A percentile compares a stretch with the other conserved stretches of the same genome.
phyloP scores from a whole-genome alignment of 2,113 vertebrate species.

The Psophia crepitans region DNA sequence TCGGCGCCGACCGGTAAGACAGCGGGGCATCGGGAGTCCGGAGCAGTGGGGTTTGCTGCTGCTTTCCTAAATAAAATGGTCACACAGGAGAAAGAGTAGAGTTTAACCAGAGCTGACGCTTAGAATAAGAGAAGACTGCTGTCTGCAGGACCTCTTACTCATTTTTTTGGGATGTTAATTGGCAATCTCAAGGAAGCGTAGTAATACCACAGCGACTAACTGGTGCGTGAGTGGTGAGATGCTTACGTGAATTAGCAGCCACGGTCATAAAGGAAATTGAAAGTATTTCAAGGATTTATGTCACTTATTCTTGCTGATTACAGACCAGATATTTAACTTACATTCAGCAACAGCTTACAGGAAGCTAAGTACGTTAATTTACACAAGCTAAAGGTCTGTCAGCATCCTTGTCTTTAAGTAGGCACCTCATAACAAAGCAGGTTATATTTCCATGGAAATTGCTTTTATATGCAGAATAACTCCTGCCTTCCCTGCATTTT shows the following conservation, averaged over 20 bases:
- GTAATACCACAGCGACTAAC: neutral
- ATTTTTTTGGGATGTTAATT: neutral
- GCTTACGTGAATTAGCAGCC: neutral
- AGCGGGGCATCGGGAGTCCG: accelerated
- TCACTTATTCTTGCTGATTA: neutral
- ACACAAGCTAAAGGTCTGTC: neutral
- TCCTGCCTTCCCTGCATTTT: neutral
- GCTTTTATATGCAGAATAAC: neutral
- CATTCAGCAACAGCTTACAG: neutral
- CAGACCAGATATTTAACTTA: neutral
- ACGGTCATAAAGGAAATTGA: neutral
- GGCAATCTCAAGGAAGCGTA: neutral
- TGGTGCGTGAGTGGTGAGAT: accelerated
- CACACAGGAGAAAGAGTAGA: neutral
- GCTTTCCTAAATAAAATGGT: neutral
- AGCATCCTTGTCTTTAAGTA: neutral
- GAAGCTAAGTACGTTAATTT: neutral
- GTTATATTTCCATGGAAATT: neutral
- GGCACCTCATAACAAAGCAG: neutral
- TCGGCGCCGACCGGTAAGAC: conserved; percentile 33
- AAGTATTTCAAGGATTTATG: neutral
- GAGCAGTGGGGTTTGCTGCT: accelerated
- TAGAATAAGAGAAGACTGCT: neutral
- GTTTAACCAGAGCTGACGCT: neutral
- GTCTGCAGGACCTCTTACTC: neutral